phyloP scores from a whole-genome alignment of 92 coral and sea anemone species.

The Actinernus sp. region DNA sequence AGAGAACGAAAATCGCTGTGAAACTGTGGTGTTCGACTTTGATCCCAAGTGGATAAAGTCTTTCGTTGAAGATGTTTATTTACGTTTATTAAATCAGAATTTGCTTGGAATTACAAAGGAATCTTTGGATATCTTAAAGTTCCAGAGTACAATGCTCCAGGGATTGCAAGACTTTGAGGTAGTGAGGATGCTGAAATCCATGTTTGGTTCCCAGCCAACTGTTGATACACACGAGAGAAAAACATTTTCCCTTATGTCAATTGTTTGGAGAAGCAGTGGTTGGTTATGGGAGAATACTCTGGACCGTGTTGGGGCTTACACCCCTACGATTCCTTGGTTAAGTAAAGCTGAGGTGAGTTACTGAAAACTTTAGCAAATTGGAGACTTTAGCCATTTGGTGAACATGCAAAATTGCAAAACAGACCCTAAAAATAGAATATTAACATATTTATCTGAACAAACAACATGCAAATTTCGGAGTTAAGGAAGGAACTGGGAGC shows the following conservation, averaged over 20 bases:
- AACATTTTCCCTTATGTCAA: background rate
- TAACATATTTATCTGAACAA: too few species aligned
- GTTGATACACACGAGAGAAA: too few species aligned
- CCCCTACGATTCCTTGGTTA: background rate
- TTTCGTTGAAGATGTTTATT: slow-evolving; percentile 3
- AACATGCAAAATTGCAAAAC: too few species aligned
- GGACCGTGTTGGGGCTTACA: background rate
- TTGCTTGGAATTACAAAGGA: slow-evolving; percentile 25
- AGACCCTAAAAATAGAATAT: too few species aligned
- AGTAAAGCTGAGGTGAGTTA: background rate
- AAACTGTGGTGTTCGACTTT: background rate
- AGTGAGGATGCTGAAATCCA: background rate
- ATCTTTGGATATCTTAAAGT: slow-evolving; percentile 22
- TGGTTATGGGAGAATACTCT: background rate
- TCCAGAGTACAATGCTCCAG: slow-evolving; percentile 22
- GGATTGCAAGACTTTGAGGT: slow-evolving; percentile 33
- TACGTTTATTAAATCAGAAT: slow-evolving; percentile 7
- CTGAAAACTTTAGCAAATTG: too few species aligned
- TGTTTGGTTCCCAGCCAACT: slow-evolving; percentile 19
- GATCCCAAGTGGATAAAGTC: background rate
- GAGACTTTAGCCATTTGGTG: too few species aligned
- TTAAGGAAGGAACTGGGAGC: too few species aligned
- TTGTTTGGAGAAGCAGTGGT: background rate
- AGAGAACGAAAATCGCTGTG: background rate
- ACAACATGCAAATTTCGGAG: too few species aligned